Percentiles rank a stretch among this genome's conserved stretches.
phyloP scores from a whole-genome alignment of 1,140 invertebrate genomes.

The Anastrepha obliqua region DNA sequence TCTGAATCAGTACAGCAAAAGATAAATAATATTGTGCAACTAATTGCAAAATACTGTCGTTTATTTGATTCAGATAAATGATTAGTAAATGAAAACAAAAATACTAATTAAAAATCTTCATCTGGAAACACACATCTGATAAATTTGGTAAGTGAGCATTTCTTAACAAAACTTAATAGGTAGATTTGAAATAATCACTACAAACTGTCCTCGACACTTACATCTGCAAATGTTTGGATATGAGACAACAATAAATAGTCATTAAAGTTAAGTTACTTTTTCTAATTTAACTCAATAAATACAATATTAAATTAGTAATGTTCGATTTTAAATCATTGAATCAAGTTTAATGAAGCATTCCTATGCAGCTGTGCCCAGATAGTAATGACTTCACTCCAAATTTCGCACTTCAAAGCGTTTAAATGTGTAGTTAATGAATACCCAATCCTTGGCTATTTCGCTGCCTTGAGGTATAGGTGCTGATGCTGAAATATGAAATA shows the following conservation, averaged over 20 bases:
- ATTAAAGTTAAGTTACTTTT: slow-evolving; percentile 30
- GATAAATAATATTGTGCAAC: background rate
- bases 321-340: slow-evolving; percentile 42
- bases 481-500: slow-evolving; percentile 80
- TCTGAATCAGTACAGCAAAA: background rate
- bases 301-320: slow-evolving; percentile 8
- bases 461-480: slow-evolving; percentile 88
- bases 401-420: slow-evolving; percentile 93
- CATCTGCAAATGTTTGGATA: background rate
- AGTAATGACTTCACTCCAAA: slow-evolving; percentile 66
- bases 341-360: slow-evolving; percentile 6
- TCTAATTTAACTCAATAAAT: slow-evolving; percentile 48
- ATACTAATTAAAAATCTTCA: background rate
- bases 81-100: background rate
- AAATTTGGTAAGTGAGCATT: background rate
- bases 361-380: background rate
- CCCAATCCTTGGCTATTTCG: slow-evolving; percentile 96
- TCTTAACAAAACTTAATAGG: slow-evolving; percentile 30
- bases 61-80: background rate
- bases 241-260: background rate
- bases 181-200: slow-evolving; percentile 25
- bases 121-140: background rate
- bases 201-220: background rate
- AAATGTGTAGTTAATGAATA: slow-evolving; percentile 99
- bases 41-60: background rate